Evolutionary conservation across 2,888 invertebrate genomes (phyloP), one percentile per base, ranked within the genome.

Genomic region (Andrena minutula): DNA sequence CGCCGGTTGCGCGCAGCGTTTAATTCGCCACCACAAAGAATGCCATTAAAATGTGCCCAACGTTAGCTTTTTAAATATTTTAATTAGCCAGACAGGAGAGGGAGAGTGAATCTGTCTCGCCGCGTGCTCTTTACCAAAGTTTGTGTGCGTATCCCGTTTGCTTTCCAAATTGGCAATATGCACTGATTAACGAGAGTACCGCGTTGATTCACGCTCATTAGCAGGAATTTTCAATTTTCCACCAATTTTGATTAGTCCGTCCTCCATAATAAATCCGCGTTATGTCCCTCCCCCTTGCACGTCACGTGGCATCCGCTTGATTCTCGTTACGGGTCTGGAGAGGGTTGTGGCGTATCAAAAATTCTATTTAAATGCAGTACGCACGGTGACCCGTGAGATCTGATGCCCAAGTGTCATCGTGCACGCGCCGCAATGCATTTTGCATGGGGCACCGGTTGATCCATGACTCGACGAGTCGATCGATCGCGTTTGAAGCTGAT

Each of bases 381-480:
- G 77, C 79, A 79, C 74, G 75, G 83, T 82, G 73, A 83, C 71
- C 70, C 80, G 75, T 28, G 74, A 79, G 83, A 75, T 77, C 73
- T 70, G 82, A 71, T 58, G 82, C 63, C 64, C 35, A 64, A 69
- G 78, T 80, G 71, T 85, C 78, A 77, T 75, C 75, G 83, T 56
- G 70, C 79, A 70, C 73, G 75, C 89, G 90, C 89, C 87, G 89
- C 89, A 90, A 91, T 88, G 89, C 89, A 91, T 91, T 91, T 60
- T 91, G 90, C 88, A 86, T 82, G 77, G 61, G 84, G 81, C 83
- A 79, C 78, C 82, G 78, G 79, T 83, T 83, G 85, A 82, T 83
- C 87, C 70, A 70, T 75, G 79, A 79, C 60, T 79, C 75, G 76
- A 79, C 68, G 73, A 66, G 60, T 70, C 30, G 75, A 69, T 79